Base-by-base conservation (phyloP, 2,113 vertebrate genomes). In the Promerops cafer region DNA sequence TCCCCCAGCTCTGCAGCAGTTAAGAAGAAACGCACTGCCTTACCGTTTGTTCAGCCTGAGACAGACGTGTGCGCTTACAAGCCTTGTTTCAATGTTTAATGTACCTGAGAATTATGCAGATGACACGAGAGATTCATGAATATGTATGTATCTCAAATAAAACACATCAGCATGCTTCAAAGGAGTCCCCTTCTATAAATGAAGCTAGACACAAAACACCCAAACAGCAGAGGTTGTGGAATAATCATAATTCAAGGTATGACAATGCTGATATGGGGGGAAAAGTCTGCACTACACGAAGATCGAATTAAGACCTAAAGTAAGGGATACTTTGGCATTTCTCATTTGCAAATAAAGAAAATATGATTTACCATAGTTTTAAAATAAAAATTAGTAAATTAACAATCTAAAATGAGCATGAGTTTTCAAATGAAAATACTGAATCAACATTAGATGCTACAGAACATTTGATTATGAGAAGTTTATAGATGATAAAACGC, bases 91-190 rank as follows among this genome's bases (percentile, higher is more conserved):
- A 68, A 12, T 68, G 74, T 93, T 94, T 91, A 82, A 94, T 83
- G 85, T 53, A 94, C 65, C 53, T 65, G 45, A 91, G 75, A 91
- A 90, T 89, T 85, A 96, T 71, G 90, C 63, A 93, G 87, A 91
- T 12, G 8, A 70, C 40, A 63, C 10, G 59, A 87, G 33, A 76
- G 52, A 64, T 30, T 80, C 57, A 93, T 87, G 49, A 95, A 91
- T 93, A 90, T 60, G 52, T 28, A 96, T 78, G 37, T 18, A 26
- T 49, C 79, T 85, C 59, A 47, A 89, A 87, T 59, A 91, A 95
- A 87, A 95, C n/a, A 91, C 9, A 91, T 44, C 83, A 86, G 83
- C 66, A 31, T 52, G 53, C 61, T 90, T 94, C 75, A 60, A 68
- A 79, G 63, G 80, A 71, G 44, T 57, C 33, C 11, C 9, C 39